phyloP scores from a whole-genome alignment of 1,140 invertebrate species.

The Nomia melanderi region DNA sequence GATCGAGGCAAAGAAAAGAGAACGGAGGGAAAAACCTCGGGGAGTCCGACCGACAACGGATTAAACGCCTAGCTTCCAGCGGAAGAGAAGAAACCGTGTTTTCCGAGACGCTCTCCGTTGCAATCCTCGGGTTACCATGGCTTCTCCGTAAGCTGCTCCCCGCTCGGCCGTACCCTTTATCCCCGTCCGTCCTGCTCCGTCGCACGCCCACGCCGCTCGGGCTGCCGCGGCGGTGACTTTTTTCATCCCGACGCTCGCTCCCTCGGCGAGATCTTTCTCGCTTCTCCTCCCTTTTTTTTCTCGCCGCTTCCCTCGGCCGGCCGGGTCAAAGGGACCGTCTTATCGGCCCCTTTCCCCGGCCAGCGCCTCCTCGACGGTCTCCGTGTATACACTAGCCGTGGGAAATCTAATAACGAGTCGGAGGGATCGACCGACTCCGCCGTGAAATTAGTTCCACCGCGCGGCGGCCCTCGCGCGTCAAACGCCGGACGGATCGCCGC shows the following conservation, averaged over 20 bases:
- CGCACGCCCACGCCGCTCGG: background rate
- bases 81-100: background rate
- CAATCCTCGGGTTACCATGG: background rate
- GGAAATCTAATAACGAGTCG: conserved; percentile 60
- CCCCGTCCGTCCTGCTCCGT: background rate
- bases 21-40: no score
- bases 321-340: background rate
- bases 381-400: conserved; percentile 27
- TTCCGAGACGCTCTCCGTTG: background rate
- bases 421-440: conserved; percentile 46
- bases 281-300: background rate
- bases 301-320: background rate
- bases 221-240: background rate
- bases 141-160: background rate
- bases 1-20: no score
- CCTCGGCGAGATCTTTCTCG: background rate
- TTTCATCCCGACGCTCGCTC: no score
- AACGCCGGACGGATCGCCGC: background rate
- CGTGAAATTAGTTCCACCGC: conserved; percentile 58
- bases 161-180: background rate
- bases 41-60: no score
- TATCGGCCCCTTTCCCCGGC: background rate
- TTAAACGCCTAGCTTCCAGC: no score
- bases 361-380: no score
- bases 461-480: background rate